A percentile compares a stretch with the other conserved stretches of the same genome.
phyloP scores from a whole-genome alignment of 2,888 invertebrate species.

The Parnassius mnemosyne region DNA sequence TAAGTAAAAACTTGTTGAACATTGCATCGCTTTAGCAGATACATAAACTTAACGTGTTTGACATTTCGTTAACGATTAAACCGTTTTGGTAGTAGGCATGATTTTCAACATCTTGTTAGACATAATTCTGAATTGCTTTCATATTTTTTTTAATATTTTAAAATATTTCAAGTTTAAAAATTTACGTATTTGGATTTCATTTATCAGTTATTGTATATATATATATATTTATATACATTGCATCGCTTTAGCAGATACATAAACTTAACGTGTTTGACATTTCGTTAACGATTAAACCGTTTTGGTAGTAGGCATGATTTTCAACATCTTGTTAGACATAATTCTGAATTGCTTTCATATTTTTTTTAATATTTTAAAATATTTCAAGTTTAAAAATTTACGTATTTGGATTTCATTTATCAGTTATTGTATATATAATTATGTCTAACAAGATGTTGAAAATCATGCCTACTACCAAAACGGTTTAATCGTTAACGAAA shows the following conservation, averaged over 20 bases:
- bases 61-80: constrained; percentile 18
- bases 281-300: constrained; percentile 19
- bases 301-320: constrained; percentile 13
- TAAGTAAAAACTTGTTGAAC: constrained; percentile 21
- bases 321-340: constrained; percentile 14
- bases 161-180: too few species aligned
- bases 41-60: constrained; percentile 18
- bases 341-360: constrained; percentile 5
- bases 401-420: too few species aligned
- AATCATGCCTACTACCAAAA: constrained; percentile 17
- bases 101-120: constrained; percentile 16
- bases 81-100: constrained; percentile 17
- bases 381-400: neutral
- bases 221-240: too few species aligned
- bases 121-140: constrained; percentile 4
- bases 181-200: too few species aligned
- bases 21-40: constrained; percentile 1
- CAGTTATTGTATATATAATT: neutral
- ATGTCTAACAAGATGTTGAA: constrained; percentile 15
- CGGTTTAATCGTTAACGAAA: constrained; percentile 18
- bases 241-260: constrained; percentile 6
- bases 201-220: too few species aligned
- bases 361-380: too few species aligned
- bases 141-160: neutral
- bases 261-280: constrained; percentile 17